phyloP scores from a whole-genome alignment of 2,797 vertebrate genomes.

The Sarcophilus harrisii region DNA sequence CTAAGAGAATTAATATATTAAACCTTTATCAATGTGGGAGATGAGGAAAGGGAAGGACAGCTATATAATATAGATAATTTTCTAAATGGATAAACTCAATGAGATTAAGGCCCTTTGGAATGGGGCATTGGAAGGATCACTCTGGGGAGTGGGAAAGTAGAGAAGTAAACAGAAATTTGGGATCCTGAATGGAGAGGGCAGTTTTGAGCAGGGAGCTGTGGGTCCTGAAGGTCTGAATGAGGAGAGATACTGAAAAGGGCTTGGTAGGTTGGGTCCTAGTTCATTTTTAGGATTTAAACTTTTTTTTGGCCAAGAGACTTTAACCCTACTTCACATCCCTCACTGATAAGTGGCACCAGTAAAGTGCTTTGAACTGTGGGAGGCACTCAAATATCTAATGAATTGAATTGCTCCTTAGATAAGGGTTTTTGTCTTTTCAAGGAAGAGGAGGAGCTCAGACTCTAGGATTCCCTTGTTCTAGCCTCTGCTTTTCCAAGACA shows the following conservation, averaged over 20 bases:
- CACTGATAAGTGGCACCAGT: background rate
- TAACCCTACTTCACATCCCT: background rate
- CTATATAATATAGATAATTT: background rate
- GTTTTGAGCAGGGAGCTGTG: background rate
- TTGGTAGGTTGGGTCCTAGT: background rate
- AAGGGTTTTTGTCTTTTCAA: constrained; percentile 40
- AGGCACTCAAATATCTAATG: background rate
- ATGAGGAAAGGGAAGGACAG: background rate
- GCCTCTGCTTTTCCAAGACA: constrained; percentile 23
- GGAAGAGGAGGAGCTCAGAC: background rate
- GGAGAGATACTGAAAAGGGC: background rate
- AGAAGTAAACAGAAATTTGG: background rate
- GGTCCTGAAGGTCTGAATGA: background rate
- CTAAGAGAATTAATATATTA: background rate
- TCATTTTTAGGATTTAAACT: background rate
- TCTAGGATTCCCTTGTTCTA: background rate
- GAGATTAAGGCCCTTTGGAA: background rate
- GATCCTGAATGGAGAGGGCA: background rate
- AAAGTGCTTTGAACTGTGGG: background rate
- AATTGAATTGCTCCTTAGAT: constrained; percentile 30
- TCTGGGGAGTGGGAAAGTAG: background rate
- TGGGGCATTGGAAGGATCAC: background rate
- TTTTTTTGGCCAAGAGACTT: background rate
- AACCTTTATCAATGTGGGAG: background rate
- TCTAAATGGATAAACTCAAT: background rate